These are phyloP conservation scores for Ptychobarbus kaznakovi DNA, from an alignment of 2,797 vertebrate species.

Conservation along the genomic window DNA sequence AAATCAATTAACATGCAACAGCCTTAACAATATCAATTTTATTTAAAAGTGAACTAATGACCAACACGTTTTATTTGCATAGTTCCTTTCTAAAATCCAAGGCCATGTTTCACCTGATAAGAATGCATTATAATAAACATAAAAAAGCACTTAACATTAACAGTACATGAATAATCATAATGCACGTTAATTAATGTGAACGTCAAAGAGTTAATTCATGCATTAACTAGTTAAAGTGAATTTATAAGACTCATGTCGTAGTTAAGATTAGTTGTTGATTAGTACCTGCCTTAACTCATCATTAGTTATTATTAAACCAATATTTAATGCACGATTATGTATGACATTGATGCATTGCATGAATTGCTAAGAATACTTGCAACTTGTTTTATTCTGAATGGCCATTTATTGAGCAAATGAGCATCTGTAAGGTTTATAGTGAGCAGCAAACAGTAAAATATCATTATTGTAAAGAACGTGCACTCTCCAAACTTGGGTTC, in stretches of 20 bases:
- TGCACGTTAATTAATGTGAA: background rate
- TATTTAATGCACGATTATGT: background rate
- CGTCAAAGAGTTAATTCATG: background rate
- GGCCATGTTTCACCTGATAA: background rate
- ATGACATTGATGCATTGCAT: background rate
- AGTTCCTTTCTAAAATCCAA: background rate
- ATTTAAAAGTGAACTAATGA: background rate
- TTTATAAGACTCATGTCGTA: background rate
- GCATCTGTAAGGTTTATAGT: background rate
- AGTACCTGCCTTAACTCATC: background rate
- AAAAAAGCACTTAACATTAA: background rate
- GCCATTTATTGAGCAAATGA: background rate
- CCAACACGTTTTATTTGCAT: background rate
- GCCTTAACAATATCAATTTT: background rate
- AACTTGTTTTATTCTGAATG: background rate
- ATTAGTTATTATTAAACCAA: background rate
- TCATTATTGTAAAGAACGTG: background rate
- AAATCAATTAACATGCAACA: conserved; percentile 29
- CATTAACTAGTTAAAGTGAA: background rate
- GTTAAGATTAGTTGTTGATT: background rate
- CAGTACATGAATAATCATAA: background rate
- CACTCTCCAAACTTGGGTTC: background rate
- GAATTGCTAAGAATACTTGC: background rate
- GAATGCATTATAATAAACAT: background rate
- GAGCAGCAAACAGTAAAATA: background rate